Evolutionary conservation across 2,797 vertebrate species (phyloP).

Genomic region (Peromyscus attwateri): DNA sequence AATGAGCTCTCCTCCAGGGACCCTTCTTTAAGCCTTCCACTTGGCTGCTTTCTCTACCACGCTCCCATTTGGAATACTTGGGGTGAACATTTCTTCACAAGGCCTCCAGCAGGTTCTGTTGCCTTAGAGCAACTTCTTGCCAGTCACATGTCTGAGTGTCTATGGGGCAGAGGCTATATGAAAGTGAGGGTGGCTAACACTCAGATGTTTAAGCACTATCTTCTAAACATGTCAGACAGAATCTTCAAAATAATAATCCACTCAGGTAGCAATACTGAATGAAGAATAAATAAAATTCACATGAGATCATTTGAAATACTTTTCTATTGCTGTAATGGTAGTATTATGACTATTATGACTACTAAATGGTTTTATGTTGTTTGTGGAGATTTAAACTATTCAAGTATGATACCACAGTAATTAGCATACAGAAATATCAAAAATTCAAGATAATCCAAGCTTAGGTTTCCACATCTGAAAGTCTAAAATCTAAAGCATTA

Average conservation of each 20-base stretch:
- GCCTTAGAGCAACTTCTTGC: not conserved
- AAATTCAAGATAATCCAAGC: not conserved
- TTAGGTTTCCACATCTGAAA: not conserved
- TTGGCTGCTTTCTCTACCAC: not conserved
- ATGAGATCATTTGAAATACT: not conserved
- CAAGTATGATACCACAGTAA: not conserved
- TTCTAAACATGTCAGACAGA: not conserved
- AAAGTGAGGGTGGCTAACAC: not conserved
- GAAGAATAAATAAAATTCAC: not conserved
- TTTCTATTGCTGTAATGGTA: not conserved
- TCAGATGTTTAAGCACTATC: not conserved
- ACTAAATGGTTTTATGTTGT: not conserved
- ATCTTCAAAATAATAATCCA: not conserved
- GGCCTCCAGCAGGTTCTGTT: not conserved
- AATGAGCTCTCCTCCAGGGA: too few relatives aligned
- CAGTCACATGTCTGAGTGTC: not conserved
- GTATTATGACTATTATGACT: not conserved
- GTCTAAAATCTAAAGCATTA: not conserved
- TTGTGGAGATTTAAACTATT: constrained; percentile 19
- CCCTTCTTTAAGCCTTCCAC: not conserved
- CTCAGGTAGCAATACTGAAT: not conserved
- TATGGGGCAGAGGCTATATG: not conserved
- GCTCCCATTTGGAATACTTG: not conserved
- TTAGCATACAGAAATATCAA: not conserved
- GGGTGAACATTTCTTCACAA: not conserved